Base-by-base conservation (phyloP, 2,113 vertebrate species). In the Alexandromys fortis region DNA sequence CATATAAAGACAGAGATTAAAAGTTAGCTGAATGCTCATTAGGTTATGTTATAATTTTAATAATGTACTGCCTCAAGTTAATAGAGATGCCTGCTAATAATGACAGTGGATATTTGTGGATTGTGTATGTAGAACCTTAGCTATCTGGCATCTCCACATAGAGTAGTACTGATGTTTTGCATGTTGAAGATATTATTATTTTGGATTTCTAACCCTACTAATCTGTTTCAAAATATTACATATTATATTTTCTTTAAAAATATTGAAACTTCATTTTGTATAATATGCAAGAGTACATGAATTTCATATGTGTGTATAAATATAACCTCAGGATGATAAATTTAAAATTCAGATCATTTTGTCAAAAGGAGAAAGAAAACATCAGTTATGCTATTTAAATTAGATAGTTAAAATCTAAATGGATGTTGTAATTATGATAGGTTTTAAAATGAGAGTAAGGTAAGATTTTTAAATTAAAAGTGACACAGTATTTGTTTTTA, bases 1-100 rank as follows among this genome's bases (percentile, higher is more conserved):
- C 67, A 86, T 78, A 96, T 94, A 95, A 97, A 96, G 95, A 93
- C 65, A 96, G 75, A 96, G 78, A 94, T 92, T 95, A 96, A 95
- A 96, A 97, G 65, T 92, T 94, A 97, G 81, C 91, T 96, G 91
- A 85, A 67, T 92, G 81, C 49, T 94, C 49, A 42, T 86, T 81
- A 92, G 26, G 42, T 86, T 86, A 93, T 17, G 85, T 90, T 92
- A 86, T 95, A 95, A 97, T 91, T 92, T 95, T 91, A 89, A 90
- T 96, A 96, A 90, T 91, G 52, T 67, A 90, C 61, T 86, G 12
- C 47, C 45, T 81, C 45, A 52, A 86, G 76, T 14, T 96, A 93
- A 97, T 82, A 96, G 89, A 97, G 68, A 73, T 38, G n/a, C 42
- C 67, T 83, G 13, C 49, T 89, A 63, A 3, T 95, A 95, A 85